These are phyloP conservation scores for Pterostichus madidus DNA, from an alignment of 2,888 invertebrate species.

Conservation along the genomic window DNA sequence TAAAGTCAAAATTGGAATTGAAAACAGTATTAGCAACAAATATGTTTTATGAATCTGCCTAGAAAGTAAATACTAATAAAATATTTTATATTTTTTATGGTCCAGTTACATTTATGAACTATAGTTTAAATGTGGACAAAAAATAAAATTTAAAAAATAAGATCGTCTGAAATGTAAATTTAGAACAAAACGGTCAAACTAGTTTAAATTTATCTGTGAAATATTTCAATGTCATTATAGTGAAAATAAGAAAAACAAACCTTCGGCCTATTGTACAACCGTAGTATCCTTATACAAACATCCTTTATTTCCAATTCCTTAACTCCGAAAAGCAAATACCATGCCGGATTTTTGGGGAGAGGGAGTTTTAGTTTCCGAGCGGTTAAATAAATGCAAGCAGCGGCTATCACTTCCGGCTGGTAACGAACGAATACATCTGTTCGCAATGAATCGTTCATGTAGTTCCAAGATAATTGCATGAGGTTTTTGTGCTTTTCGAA, in stretches of 20 bases:
- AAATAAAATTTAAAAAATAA: constrained; percentile 57
- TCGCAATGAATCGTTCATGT: constrained; percentile 99
- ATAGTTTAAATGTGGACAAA: neutral
- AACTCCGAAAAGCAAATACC: constrained; percentile 94
- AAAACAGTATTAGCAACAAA: too few relatives aligned
- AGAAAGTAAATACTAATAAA: too few relatives aligned
- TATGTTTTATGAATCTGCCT: too few relatives aligned
- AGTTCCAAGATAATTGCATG: constrained; percentile 99
- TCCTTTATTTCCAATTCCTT: constrained; percentile 90
- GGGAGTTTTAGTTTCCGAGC: constrained; percentile 92
- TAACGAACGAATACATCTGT: constrained; percentile 98
- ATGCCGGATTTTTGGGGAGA: constrained; percentile 91
- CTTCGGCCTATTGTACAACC: constrained; percentile 90
- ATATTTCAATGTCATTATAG: neutral
- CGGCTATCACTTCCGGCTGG: constrained; percentile 98
- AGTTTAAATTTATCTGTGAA: too few relatives aligned
- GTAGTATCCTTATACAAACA: constrained; percentile 89
- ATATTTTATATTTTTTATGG: too few relatives aligned
- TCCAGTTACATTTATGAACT: too few relatives aligned
- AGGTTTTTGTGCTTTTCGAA: constrained; percentile 92
- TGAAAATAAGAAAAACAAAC: constrained; percentile 76
- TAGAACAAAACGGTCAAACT: too few relatives aligned
- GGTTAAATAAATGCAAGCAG: constrained; percentile 98
- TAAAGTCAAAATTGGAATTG: too few relatives aligned
- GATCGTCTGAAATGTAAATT: constrained; percentile 56